phyloP scores from a whole-genome alignment of 2,888 invertebrate genomes.

The Luffia ferchaultella region DNA sequence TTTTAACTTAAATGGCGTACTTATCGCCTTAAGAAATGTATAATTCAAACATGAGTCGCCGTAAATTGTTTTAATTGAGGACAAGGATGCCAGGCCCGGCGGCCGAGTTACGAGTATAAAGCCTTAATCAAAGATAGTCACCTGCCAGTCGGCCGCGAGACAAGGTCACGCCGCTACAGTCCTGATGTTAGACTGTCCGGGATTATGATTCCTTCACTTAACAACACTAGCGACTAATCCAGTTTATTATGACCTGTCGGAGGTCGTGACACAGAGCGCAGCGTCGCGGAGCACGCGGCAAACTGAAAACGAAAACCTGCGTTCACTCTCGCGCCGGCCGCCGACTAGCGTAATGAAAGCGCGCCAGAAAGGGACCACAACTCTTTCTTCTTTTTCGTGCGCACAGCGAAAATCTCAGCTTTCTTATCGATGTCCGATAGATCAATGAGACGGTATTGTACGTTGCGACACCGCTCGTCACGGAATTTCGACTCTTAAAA shows the following conservation, averaged over 20 bases:
- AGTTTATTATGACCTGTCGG: background rate
- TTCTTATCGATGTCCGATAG: constrained; percentile 33
- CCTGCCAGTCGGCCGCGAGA: constrained; percentile 21
- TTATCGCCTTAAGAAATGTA: constrained; percentile 27
- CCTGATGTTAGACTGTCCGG: background rate
- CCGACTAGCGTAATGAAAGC: constrained; percentile 10
- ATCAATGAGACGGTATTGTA: constrained; percentile 15
- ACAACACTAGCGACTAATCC: background rate
- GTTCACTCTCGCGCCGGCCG: constrained; percentile 34
- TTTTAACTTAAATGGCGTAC: constrained; percentile 9
- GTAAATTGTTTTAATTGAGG: constrained; percentile 57
- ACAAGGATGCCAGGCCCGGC: constrained; percentile 48
- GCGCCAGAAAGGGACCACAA: constrained; percentile 50
- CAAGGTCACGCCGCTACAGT: constrained; percentile 1
- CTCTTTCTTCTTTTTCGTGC: constrained; percentile 51
- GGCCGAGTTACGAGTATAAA: constrained; percentile 7
- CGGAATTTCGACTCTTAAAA: background rate
- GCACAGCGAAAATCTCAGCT: constrained; percentile 33
- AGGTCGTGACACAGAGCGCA: background rate
- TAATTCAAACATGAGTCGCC: constrained; percentile 42
- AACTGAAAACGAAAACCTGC: constrained; percentile 55
- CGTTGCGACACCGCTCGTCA: constrained; percentile 1
- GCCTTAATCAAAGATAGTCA: constrained; percentile 28
- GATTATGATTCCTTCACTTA: background rate
- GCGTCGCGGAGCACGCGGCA: constrained; percentile 42